phyloP scores from a whole-genome alignment of 2,113 vertebrate genomes.

The Hepsetus odoe region DNA sequence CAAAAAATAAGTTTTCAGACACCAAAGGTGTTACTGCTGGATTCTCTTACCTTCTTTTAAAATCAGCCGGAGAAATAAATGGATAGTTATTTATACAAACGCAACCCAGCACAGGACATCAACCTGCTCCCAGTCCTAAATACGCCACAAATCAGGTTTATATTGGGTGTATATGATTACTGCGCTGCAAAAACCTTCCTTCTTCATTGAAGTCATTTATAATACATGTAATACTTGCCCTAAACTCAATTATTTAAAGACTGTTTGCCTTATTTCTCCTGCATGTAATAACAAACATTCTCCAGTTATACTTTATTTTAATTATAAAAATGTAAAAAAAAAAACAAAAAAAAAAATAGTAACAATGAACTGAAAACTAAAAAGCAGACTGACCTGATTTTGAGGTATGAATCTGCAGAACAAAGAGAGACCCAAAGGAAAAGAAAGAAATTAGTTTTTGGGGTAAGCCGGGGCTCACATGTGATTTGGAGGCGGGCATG shows the following conservation, averaged over 20 bases:
- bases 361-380: neutral
- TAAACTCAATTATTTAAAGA: slow-evolving; percentile 1
- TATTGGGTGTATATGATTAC: slow-evolving; percentile 26
- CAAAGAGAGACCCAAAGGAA: neutral
- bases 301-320: too few relatives aligned
- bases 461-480: neutral
- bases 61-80: too few relatives aligned
- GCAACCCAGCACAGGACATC: too few relatives aligned
- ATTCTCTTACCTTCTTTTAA: too few relatives aligned
- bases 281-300: neutral
- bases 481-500: slow-evolving; percentile 18
- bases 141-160: too few relatives aligned
- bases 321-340: too few relatives aligned
- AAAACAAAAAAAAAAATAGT: neutral
- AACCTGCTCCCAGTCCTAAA: too few relatives aligned
- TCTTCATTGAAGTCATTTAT: slow-evolving; percentile 17
- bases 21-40: too few relatives aligned
- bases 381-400: slow-evolving; percentile 31
- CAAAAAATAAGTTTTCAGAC: too few relatives aligned
- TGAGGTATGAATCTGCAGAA: slow-evolving; percentile 21
- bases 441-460: slow-evolving; percentile 9
- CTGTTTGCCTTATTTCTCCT: neutral
- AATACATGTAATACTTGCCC: slow-evolving; percentile 11
- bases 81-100: too few relatives aligned
- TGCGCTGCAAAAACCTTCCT: neutral